These are phyloP conservation scores for Turritopsis rubra DNA, from an alignment of 30 jellyfish, hydroid and myxozoan genomes.

Conservation along the genomic window DNA sequence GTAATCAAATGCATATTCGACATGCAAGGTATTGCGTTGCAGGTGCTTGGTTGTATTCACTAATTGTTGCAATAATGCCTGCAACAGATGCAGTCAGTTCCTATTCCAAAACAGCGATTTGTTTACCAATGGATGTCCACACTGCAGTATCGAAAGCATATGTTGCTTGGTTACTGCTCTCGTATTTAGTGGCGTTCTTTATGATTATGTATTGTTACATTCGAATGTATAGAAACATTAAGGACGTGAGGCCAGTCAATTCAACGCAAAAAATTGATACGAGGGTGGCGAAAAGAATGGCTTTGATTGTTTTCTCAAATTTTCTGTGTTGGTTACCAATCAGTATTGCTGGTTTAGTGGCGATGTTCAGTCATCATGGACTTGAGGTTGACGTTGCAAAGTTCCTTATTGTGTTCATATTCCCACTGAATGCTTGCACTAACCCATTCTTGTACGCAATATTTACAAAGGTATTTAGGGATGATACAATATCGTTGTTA, in stretches of 20 bases:
- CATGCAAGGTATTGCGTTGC: constrained; percentile 80
- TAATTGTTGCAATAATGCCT: constrained; percentile 69
- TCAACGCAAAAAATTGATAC: constrained; percentile 45
- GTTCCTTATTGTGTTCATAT: constrained; percentile 75
- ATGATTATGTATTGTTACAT: constrained; percentile 46
- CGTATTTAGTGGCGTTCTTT: constrained; percentile 49
- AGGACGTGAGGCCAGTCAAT: constrained; percentile 55
- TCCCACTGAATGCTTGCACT: constrained; percentile 94
- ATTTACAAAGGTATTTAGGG: constrained; percentile 83
- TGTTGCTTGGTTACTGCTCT: constrained; percentile 64
- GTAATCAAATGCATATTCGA: constrained; percentile 64
- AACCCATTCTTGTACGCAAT: constrained; percentile 89
- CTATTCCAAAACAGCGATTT: constrained; percentile 75
- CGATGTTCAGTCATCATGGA: constrained; percentile 43
- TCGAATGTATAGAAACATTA: constrained; percentile 66
- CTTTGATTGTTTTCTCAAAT: constrained; percentile 76
- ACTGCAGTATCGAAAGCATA: constrained; percentile 51
- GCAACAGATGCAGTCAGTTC: constrained; percentile 70
- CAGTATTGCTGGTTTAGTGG: constrained; percentile 70
- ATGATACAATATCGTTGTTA: constrained; percentile 59
- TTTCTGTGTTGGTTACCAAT: constrained; percentile 90
- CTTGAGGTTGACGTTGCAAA: constrained; percentile 72
- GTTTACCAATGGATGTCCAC: constrained; percentile 73
- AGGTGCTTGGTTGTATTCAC: constrained; percentile 67
- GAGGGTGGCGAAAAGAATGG: constrained; percentile 86